A percentile compares a stretch with the other conserved stretches of the same genome.
Conservation (phyloP, 1,140 invertebrate genomes). For the Camponotus pennsylvanicus region DNA sequence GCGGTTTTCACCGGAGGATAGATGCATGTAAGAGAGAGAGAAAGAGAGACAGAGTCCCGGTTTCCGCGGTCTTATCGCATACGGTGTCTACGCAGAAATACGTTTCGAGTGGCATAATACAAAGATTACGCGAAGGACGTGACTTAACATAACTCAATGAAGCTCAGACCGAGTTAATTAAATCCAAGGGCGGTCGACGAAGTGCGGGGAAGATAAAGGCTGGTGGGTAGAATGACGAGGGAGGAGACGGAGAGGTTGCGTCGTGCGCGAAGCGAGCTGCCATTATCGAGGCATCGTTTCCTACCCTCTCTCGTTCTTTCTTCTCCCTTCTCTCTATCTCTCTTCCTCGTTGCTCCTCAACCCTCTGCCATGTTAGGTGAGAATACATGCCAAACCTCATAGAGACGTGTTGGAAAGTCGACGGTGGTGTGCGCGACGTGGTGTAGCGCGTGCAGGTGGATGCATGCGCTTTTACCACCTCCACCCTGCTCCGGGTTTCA, state of each 20-base stretch:
- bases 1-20: constrained; percentile 19
- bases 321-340: not conserved
- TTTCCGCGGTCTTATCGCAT: constrained; percentile 64
- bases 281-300: constrained; percentile 58
- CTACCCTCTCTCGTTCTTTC: constrained; percentile 15
- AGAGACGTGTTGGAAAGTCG: constrained; percentile 19
- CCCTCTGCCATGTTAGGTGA: not conserved
- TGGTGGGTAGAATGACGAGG: constrained; percentile 21
- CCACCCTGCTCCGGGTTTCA: constrained; percentile 33
- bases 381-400: constrained; percentile 34
- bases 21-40: not conserved
- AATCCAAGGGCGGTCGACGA: constrained; percentile 67
- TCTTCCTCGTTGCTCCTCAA: constrained; percentile 1
- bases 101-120: constrained; percentile 76
- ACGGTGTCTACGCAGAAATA: constrained; percentile 71
- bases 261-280: constrained; percentile 26
- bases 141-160: constrained; percentile 79
- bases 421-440: constrained; percentile 1
- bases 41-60: not conserved
- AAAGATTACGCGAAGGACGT: constrained; percentile 77
- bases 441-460: not conserved
- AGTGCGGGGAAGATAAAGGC: constrained; percentile 30
- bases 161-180: constrained; percentile 79
- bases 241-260: constrained; percentile 26
- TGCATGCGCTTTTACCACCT: not conserved